Percentiles rank a stretch among this genome's conserved stretches.
These are phyloP conservation scores for Eurystomus glaucurus DNA, from an alignment of 2,797 vertebrate species.

Conservation along the genomic window DNA sequence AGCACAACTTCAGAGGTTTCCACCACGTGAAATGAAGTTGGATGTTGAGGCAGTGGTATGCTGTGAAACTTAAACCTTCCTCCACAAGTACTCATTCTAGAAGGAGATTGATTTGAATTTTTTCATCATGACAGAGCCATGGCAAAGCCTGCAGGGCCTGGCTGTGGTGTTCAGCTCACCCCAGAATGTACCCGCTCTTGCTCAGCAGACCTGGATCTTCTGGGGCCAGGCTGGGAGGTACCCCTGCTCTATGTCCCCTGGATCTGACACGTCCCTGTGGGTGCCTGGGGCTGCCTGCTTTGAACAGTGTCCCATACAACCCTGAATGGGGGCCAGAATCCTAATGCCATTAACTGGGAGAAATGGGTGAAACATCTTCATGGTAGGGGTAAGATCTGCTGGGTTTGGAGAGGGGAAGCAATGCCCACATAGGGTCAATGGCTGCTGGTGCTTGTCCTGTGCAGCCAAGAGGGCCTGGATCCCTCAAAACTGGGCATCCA, in stretches of 20 bases:
- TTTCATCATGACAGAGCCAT: not conserved
- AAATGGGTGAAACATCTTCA: not conserved
- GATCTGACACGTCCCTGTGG: accelerated
- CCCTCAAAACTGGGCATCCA: accelerated
- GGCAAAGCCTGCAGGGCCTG: not conserved
- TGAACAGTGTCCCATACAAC: accelerated
- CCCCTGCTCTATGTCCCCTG: accelerated
- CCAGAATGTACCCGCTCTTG: not conserved
- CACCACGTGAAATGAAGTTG: not conserved
- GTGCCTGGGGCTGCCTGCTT: not conserved
- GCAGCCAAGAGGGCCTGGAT: not conserved
- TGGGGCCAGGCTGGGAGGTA: not conserved
- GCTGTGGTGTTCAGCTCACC: not conserved
- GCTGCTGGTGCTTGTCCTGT: not conserved
- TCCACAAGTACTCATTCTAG: not conserved
- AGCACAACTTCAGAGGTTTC: not conserved
- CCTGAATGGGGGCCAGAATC: too few relatives aligned
- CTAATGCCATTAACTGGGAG: not conserved
- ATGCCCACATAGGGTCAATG: accelerated
- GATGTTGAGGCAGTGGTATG: not conserved
- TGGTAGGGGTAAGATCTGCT: not conserved
- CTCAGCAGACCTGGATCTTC: not conserved
- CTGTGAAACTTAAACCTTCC: not conserved
- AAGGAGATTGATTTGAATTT: not conserved
- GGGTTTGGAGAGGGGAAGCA: not conserved